Conservation (phyloP, 2,888 invertebrate genomes). For the Pseudeuparius sepicola region DNA sequence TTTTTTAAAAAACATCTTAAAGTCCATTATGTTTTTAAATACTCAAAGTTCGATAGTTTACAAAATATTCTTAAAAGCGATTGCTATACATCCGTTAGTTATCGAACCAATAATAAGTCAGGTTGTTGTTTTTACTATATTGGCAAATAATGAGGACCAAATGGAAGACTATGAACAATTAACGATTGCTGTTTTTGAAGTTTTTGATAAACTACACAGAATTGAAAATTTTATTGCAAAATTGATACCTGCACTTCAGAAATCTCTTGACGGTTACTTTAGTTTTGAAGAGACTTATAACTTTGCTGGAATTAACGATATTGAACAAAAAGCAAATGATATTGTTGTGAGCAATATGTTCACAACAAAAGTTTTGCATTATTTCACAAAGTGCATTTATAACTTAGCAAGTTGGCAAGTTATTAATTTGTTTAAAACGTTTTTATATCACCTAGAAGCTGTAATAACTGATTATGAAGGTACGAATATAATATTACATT, state of each 20-base stretch:
- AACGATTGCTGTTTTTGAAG: constrained; percentile 31
- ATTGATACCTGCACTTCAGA: constrained; percentile 30
- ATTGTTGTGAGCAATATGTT: constrained; percentile 27
- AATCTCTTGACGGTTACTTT: constrained; percentile 18
- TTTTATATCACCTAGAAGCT: constrained; percentile 31
- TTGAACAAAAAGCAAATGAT: constrained; percentile 12
- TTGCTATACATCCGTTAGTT: constrained; percentile 33
- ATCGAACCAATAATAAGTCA: constrained; percentile 29
- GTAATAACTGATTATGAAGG: too few relatives aligned
- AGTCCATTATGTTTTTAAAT: constrained; percentile 25
- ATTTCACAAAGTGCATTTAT: constrained; percentile 30
- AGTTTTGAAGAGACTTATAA: constrained; percentile 18
- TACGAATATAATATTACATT: too few relatives aligned
- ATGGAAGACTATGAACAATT: constrained; percentile 28
- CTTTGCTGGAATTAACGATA: constrained; percentile 20
- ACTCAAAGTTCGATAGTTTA: constrained; percentile 26
- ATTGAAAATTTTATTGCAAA: constrained; percentile 34
- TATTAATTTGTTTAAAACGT: constrained; percentile 34
- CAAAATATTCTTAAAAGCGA: constrained; percentile 29
- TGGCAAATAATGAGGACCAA: constrained; percentile 23
- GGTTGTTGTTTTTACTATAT: constrained; percentile 30
- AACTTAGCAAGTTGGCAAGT: constrained; percentile 33
- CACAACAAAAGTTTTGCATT: constrained; percentile 29
- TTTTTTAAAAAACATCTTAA: constrained; percentile 29
- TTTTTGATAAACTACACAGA: constrained; percentile 34